phyloP scores from a whole-genome alignment of 2,797 vertebrate species.

The Dallia pectoralis region DNA sequence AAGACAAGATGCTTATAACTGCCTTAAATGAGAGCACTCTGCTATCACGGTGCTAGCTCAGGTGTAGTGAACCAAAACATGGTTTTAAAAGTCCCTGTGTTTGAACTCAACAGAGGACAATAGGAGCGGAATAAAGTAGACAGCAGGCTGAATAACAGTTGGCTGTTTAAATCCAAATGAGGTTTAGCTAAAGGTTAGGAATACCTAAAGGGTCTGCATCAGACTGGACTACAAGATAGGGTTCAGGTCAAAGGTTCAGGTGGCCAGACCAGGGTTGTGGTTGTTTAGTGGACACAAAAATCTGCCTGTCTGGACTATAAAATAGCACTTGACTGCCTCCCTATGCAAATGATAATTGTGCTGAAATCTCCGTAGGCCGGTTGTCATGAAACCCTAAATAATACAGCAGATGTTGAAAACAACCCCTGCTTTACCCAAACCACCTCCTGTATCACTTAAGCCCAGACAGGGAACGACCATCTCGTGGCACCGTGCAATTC shows the following conservation, averaged over 20 bases:
- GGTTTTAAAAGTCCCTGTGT: slow-evolving; percentile 1
- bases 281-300: background rate
- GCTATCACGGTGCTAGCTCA: background rate
- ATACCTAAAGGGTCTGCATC: background rate
- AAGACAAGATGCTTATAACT: background rate
- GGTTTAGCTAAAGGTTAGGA: background rate
- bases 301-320: background rate
- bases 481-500: slow-evolving; percentile 35
- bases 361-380: background rate
- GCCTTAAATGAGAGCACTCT: background rate
- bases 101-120: slow-evolving; percentile 10
- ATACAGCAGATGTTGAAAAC: background rate
- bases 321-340: background rate
- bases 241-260: background rate
- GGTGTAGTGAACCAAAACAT: background rate
- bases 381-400: background rate
- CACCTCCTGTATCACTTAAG: slow-evolving; percentile 23
- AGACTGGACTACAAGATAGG: slow-evolving; percentile 8
- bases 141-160: background rate
- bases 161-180: background rate
- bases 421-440: background rate
- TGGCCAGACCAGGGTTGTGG: background rate
- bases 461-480: no score
- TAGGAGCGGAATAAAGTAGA: background rate
- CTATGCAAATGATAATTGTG: background rate